A percentile compares a stretch with the other conserved stretches of the same genome.
Conservation (phyloP, 2,888 invertebrate species). For the Netelia fuscicornis region DNA sequence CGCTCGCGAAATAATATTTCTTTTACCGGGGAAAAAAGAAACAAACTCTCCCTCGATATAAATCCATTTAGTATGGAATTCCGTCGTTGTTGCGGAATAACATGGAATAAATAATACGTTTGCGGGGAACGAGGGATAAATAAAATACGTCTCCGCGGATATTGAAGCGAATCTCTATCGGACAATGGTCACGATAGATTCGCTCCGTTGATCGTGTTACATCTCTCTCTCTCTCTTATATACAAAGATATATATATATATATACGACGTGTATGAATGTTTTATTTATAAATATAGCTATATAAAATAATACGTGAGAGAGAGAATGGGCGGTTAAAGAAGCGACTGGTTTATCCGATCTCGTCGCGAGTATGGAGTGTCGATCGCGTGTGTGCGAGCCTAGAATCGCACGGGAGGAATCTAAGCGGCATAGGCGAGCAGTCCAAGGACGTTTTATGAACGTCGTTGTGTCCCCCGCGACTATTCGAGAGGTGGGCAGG, state of each 20-base stretch:
- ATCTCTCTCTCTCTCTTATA: background rate
- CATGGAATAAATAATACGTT: background rate
- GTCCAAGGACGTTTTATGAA: slow-evolving; percentile 43
- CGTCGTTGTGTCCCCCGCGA: background rate
- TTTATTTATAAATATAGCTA: slow-evolving; percentile 39
- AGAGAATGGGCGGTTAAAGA: slow-evolving; percentile 24
- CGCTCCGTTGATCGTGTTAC: background rate
- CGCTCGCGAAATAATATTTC: background rate
- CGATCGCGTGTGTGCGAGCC: slow-evolving; percentile 60
- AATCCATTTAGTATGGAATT: background rate
- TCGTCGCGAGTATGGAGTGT: slow-evolving; percentile 58
- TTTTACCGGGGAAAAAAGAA: background rate
- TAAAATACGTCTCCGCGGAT: background rate
- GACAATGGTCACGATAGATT: slow-evolving; percentile 12
- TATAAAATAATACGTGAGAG: slow-evolving; percentile 11
- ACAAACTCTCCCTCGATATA: slow-evolving; percentile 18
- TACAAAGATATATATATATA: no score
- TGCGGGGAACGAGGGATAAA: background rate
- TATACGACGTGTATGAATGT: no score
- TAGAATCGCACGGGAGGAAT: slow-evolving; percentile 60
- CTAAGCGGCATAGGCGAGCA: slow-evolving; percentile 54
- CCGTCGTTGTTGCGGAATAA: background rate
- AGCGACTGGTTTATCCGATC: slow-evolving; percentile 62
- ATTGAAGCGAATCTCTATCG: background rate
- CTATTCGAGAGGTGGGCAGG: slow-evolving; percentile 70